A percentile compares a stretch with the other conserved stretches of the same genome.
These are phyloP conservation scores for Coreoperca whiteheadi DNA, from an alignment of 2,113 vertebrate genomes.

Conservation along the genomic window DNA sequence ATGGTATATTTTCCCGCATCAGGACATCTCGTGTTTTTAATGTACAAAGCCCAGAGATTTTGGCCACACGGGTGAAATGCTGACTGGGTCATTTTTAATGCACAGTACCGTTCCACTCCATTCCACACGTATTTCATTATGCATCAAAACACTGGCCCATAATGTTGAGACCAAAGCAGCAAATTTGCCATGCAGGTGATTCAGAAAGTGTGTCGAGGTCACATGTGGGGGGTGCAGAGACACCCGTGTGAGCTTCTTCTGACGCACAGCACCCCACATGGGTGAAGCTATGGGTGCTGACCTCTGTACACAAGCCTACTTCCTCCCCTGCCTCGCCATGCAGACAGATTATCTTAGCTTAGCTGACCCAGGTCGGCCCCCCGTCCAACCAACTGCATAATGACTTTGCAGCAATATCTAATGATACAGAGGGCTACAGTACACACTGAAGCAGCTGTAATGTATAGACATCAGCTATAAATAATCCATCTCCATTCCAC, in stretches of 20 bases:
- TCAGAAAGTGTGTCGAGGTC: conserved; percentile 43
- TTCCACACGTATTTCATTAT: neutral
- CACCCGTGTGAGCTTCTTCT: conserved; percentile 6
- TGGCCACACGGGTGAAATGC: neutral
- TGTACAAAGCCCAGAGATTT: neutral
- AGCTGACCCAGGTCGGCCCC: conserved; percentile 21
- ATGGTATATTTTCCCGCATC: neutral
- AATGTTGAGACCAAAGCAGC: neutral
- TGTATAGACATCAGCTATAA: neutral
- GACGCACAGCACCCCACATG: conserved; percentile 2
- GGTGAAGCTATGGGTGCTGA: conserved; percentile 35
- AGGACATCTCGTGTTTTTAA: neutral
- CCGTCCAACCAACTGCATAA: conserved; percentile 27
- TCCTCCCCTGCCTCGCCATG: conserved; percentile 11
- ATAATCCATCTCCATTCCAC: neutral
- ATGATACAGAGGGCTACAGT: conserved; percentile 10
- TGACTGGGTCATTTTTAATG: neutral
- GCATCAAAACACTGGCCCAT: neutral
- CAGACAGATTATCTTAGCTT: conserved; percentile 53
- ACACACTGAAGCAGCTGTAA: neutral
- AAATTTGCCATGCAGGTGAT: conserved; percentile 4
- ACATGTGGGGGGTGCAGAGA: conserved; percentile 12
- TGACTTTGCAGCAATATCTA: conserved; percentile 43
- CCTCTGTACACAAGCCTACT: conserved; percentile 34
- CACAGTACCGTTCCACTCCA: neutral